Base-by-base conservation (phyloP, 2,888 invertebrate genomes). In the Drosophila falleni region DNA sequence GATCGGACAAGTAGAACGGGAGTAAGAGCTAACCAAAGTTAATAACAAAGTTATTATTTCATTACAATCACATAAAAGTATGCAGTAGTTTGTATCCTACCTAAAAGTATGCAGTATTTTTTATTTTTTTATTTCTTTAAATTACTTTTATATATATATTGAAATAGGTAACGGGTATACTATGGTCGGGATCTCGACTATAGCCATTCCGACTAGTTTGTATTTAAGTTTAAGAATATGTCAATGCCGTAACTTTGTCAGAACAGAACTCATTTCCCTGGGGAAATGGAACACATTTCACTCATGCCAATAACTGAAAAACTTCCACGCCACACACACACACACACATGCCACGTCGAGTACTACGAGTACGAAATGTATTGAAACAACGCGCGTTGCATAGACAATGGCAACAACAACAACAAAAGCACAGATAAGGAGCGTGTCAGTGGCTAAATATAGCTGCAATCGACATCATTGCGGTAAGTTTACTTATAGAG, bases 331-430 rank as follows among this genome's bases (percentile, higher is more conserved):
- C 29, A 29, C n/a, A n/a, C n/a, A n/a, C n/a, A n/a, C n/a, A n/a
- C n/a, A 29, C 29, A 8, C 29, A 23, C 33, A 39, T 33, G 41
- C 39, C 33, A 33, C 35, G n/a, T 41, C 10, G 49, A 59, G 47
- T 64, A 42, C 6, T 5, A 42, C 23, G 23, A 23, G 23, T 23
- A 23, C 26, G 33, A 41, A 49, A 59, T 80, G 81, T 73, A 80
- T 81, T 73, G 81, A 75, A 67, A 66, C 64, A 73, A 75, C 65
- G 75, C 70, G 66, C 81, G 66, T 72, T 72, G 72, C 81, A 73
- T 77, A 74, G 66, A 72, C 72, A 83, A 75, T 66, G 55, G 51
- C 31, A 33, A 33, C n/a, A 39, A 46, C 31, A 33, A 33, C 42
- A 41, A 42, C 13, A n/a, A 44, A 42, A 5, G 29, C 10, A 54